Evolutionary conservation across 2,797 vertebrate genomes (phyloP).

Genomic region (Premnoplex brunnescens): DNA sequence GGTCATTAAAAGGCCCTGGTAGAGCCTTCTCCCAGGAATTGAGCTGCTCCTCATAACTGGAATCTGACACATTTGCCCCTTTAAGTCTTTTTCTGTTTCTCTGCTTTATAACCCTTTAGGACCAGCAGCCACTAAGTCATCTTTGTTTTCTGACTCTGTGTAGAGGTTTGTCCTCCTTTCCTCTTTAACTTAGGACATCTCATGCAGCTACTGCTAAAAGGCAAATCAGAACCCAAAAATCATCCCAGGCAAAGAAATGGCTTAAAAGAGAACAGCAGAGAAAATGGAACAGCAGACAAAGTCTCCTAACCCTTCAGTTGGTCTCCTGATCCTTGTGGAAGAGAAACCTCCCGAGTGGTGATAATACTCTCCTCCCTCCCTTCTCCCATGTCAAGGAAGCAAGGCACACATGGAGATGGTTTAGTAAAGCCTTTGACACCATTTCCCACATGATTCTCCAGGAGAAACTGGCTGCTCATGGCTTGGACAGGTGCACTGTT

Average conservation of each 20-base stretch:
- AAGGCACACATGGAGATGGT: neutral
- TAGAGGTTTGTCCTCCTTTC: neutral
- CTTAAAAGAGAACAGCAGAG: neutral
- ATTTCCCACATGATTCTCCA: neutral
- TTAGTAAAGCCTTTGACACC: neutral
- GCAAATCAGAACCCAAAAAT: neutral
- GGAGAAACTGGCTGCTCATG: neutral
- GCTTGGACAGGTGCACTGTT: neutral
- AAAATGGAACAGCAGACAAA: neutral
- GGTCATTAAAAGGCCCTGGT: conserved; percentile 63
- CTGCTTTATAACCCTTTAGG: neutral
- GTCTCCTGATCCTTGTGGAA: neutral
- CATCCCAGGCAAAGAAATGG: neutral
- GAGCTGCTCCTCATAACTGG: neutral
- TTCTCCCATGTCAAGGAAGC: neutral
- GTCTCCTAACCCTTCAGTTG: neutral
- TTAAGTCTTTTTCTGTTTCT: neutral
- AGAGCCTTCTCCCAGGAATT: neutral
- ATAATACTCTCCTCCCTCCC: neutral
- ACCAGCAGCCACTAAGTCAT: neutral
- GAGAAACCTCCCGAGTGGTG: neutral
- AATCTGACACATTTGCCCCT: neutral
- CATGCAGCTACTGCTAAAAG: neutral
- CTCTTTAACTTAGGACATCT: neutral
- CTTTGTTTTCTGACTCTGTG: neutral